Evolutionary conservation across 2,888 invertebrate species (phyloP).

Genomic region (Schizotus pectinicornis): DNA sequence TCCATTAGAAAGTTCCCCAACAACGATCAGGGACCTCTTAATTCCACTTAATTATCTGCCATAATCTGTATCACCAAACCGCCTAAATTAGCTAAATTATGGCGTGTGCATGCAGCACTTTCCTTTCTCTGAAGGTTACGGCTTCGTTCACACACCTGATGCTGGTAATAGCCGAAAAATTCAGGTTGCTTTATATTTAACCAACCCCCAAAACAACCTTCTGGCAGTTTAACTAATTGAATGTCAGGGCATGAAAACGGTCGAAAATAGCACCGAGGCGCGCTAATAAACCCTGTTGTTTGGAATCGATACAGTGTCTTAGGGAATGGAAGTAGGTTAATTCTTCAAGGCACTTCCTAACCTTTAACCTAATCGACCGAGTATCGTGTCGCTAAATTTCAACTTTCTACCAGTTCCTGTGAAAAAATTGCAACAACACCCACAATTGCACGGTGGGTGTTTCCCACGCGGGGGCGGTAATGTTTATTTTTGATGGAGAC

Average conservation of each 20-base stretch:
- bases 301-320: slow-evolving; percentile 9
- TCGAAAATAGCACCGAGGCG: slow-evolving; percentile 10
- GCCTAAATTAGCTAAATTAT: too few relatives aligned
- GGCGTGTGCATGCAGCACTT: too few relatives aligned
- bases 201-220: slow-evolving; percentile 2
- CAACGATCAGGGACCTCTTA: too few relatives aligned
- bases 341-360: slow-evolving; percentile 16
- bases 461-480: too few relatives aligned
- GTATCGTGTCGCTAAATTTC: not conserved
- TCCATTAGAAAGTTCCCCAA: too few relatives aligned
- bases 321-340: slow-evolving; percentile 17
- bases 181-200: not conserved
- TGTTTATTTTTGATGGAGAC: too few relatives aligned
- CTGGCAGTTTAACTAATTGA: slow-evolving; percentile 4
- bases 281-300: slow-evolving; percentile 14
- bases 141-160: too few relatives aligned
- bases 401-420: slow-evolving; percentile 15
- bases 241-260: slow-evolving; percentile 16
- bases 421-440: slow-evolving; percentile 8
- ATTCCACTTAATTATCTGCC: too few relatives aligned
- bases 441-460: too few relatives aligned
- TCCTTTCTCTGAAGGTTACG: too few relatives aligned
- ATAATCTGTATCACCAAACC: too few relatives aligned
- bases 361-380: slow-evolving; percentile 18
- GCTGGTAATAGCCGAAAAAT: too few relatives aligned